Evolutionary conservation across 2,113 vertebrate species (phyloP).

Genomic region (Xiphias gladius): DNA sequence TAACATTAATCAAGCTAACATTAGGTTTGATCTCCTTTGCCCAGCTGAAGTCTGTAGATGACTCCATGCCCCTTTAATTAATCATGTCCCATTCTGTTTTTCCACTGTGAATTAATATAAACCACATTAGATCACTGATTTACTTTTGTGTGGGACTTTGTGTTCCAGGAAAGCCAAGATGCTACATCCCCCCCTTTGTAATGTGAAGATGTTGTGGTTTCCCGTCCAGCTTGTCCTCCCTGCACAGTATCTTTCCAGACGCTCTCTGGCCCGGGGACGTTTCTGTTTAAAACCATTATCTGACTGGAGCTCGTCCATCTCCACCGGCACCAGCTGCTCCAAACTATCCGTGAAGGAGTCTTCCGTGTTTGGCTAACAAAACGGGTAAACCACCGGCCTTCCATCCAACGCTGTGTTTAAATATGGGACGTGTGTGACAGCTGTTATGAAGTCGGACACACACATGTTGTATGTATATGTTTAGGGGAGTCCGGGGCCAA

Average conservation of each 20-base stretch:
- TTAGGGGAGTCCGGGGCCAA: constrained; percentile 1
- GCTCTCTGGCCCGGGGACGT: constrained; percentile 28
- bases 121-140: constrained; percentile 19
- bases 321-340: constrained; percentile 24
- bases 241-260: constrained; percentile 61
- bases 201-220: constrained; percentile 55
- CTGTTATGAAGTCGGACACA: constrained; percentile 54
- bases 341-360: constrained; percentile 39
- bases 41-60: background rate
- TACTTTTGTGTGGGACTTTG: background rate
- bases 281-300: constrained; percentile 76
- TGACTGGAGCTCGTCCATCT: constrained; percentile 67
- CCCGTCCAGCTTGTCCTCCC: constrained; percentile 60
- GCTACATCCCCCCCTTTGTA: constrained; percentile 28
- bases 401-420: constrained; percentile 62
- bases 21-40: background rate
- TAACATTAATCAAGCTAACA: background rate
- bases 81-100: constrained; percentile 12
- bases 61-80: background rate
- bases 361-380: constrained; percentile 59
- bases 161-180: constrained; percentile 26
- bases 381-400: background rate
- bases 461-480: constrained; percentile 40
- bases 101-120: constrained; percentile 22
- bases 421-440: constrained; percentile 48